phyloP scores from a whole-genome alignment of 2,113 vertebrate genomes.

The Struthidea cinerea region DNA sequence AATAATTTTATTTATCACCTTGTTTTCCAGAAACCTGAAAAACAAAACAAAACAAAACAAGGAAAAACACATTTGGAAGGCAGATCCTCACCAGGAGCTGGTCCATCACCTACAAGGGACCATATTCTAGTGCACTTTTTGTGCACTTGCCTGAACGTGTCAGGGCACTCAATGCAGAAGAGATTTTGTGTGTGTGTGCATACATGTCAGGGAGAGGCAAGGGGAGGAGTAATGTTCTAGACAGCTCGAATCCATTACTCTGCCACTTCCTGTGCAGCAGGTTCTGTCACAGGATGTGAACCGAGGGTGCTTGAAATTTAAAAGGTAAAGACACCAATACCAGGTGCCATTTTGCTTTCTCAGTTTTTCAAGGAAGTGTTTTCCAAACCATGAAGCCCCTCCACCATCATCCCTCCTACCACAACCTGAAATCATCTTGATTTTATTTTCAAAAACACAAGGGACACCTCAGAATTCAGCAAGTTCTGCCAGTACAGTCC shows the following conservation, averaged over 20 bases:
- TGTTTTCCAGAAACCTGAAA: constrained; percentile 80
- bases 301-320: neutral
- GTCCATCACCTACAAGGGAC: neutral
- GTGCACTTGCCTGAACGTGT: neutral
- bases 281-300: neutral
- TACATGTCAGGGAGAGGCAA: neutral
- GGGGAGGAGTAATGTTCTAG: neutral
- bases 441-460: neutral
- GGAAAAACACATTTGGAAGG: neutral
- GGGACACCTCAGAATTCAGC: neutral
- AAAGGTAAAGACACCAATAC: neutral
- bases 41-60: neutral
- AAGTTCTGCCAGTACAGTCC: neutral
- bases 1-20: constrained; percentile 72
- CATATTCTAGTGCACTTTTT: neutral
- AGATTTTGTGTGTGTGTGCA: neutral
- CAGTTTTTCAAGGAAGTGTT: neutral
- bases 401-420: neutral
- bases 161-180: neutral
- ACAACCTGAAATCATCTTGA: neutral
- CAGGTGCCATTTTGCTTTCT: neutral
- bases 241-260: neutral
- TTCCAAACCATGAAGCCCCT: neutral
- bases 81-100: neutral
- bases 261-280: neutral